Evolutionary conservation across 2,797 vertebrate species (phyloP).

Genomic region (Smutsia gigantea): DNA sequence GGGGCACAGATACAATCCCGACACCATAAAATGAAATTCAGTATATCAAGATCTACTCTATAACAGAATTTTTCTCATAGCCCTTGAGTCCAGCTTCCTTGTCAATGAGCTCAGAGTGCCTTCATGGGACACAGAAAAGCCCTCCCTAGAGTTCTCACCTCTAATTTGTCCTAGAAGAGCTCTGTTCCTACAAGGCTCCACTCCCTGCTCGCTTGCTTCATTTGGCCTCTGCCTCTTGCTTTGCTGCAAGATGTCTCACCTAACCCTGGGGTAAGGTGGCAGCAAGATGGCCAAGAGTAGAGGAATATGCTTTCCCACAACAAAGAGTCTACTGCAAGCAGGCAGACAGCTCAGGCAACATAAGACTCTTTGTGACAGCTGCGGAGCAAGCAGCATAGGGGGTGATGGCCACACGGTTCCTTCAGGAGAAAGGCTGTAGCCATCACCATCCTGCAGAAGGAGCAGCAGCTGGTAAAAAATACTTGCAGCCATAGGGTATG

Average conservation of each 20-base stretch:
- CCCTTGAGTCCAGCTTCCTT: neutral
- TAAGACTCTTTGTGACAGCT: neutral
- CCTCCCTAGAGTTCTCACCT: neutral
- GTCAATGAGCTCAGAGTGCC: neutral
- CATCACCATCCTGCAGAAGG: neutral
- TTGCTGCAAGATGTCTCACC: neutral
- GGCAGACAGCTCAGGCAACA: constrained; percentile 12
- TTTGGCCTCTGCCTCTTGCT: neutral
- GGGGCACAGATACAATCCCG: neutral
- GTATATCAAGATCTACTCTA: neutral
- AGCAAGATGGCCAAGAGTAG: neutral
- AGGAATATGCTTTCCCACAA: neutral
- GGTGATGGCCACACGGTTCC: neutral
- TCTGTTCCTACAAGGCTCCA: neutral
- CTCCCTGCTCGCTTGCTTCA: neutral
- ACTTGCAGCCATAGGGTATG: neutral
- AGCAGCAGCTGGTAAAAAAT: neutral
- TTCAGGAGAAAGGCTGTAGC: neutral
- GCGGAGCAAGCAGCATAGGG: neutral
- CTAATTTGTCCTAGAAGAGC: neutral
- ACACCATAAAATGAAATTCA: neutral
- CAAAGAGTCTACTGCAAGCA: neutral
- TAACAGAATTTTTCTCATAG: neutral
- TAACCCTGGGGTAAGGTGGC: neutral
- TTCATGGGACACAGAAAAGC: neutral